These are phyloP conservation scores for Phyllotreta cruciferae DNA, from an alignment of 2,888 invertebrate genomes.

Conservation along the genomic window DNA sequence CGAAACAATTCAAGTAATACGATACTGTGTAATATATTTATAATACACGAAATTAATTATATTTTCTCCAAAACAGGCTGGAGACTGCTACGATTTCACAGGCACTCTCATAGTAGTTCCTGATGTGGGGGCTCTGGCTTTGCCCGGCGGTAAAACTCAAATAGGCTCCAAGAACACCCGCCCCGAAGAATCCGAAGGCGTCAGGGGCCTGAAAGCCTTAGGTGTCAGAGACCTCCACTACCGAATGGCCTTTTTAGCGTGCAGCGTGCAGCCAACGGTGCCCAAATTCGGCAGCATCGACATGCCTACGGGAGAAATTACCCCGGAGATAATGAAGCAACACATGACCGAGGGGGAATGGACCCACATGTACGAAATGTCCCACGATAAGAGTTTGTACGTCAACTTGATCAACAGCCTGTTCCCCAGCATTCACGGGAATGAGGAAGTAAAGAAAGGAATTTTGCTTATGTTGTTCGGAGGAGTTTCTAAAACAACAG, in stretches of 20 bases:
- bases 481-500: slow-evolving; percentile 93
- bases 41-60: slow-evolving; percentile 12
- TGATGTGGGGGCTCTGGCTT: slow-evolving; percentile 85
- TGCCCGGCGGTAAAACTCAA: slow-evolving; percentile 89
- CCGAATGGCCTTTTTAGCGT: slow-evolving; percentile 92
- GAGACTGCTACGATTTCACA: slow-evolving; percentile 88
- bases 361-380: slow-evolving; percentile 97
- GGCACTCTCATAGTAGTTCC: slow-evolving; percentile 97
- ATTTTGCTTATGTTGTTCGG: slow-evolving; percentile 95
- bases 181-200: slow-evolving; percentile 71
- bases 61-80: slow-evolving; percentile 62
- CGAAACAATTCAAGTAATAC: slow-evolving; percentile 93
- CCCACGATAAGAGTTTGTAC: slow-evolving; percentile 89
- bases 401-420: slow-evolving; percentile 88
- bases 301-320: slow-evolving; percentile 83
- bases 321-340: slow-evolving; percentile 89
- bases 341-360: slow-evolving; percentile 95
- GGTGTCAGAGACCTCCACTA: slow-evolving; percentile 87
- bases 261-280: slow-evolving; percentile 87
- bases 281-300: slow-evolving; percentile 88
- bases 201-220: slow-evolving; percentile 67
- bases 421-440: slow-evolving; percentile 96
- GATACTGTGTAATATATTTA: slow-evolving; percentile 1
- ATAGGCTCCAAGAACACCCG: slow-evolving; percentile 75
- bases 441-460: slow-evolving; percentile 85